Evolutionary conservation across 2,113 vertebrate species (phyloP).

Genomic region (Manacus vitellinus): DNA sequence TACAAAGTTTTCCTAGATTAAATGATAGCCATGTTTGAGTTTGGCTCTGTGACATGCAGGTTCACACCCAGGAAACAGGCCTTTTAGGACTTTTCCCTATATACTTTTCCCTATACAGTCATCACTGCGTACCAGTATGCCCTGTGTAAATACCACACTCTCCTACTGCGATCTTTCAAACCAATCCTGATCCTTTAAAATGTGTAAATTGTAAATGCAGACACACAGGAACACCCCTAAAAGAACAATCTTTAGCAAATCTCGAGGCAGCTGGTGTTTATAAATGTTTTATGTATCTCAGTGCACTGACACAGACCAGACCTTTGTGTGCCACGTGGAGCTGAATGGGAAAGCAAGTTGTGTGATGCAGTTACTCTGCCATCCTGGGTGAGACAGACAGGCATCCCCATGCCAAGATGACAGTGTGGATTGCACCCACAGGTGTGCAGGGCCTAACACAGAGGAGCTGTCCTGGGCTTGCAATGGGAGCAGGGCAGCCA

Average conservation of each 20-base stretch:
- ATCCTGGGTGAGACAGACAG: neutral
- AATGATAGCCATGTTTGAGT: neutral
- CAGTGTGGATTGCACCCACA: neutral
- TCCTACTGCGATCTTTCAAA: neutral
- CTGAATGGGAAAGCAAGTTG: neutral
- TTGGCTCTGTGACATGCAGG: neutral
- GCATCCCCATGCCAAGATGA: rapidly evolving
- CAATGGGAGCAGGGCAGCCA: neutral
- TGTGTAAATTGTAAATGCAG: neutral
- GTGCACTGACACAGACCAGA: neutral
- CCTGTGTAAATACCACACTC: neutral
- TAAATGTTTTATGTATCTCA: neutral
- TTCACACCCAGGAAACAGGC: neutral
- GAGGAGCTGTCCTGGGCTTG: neutral
- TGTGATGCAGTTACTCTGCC: neutral
- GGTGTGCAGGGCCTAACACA: neutral
- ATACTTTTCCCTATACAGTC: too few relatives aligned
- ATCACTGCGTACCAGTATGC: rapidly evolving
- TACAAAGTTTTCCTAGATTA: neutral
- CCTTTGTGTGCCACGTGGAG: neutral
- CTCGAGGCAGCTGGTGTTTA: constrained; percentile 12
- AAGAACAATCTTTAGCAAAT: neutral
- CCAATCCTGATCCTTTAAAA: neutral
- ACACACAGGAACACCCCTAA: neutral
- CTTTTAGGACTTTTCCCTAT: neutral